Evolutionary conservation across 2,888 invertebrate species (phyloP), one percentile per base, ranked within the genome.

Genomic region (Choristoneura rosaceana): DNA sequence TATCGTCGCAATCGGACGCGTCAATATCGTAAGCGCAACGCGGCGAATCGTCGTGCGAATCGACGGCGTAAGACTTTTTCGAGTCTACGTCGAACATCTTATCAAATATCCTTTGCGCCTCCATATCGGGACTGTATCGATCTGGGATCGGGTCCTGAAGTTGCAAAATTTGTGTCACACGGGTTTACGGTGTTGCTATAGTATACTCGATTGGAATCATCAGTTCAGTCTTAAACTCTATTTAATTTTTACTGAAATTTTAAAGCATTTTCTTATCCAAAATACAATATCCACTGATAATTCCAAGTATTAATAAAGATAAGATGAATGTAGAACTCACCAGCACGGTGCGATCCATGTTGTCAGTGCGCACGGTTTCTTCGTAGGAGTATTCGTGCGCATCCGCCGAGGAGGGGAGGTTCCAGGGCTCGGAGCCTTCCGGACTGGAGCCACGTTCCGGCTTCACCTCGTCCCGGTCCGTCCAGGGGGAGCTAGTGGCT

Each of bases 81-180:
- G 91, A 86, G 82, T 94, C 94, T 78, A 92, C 91, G 87, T 94
- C 94, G 89, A 94, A 94, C 94, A 94, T 94, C 92, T 94, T 94
- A 93, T 94, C 94, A 90, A 94, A 94, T 81, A 94, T 94, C 91
- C 94, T 89, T 88, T 94, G 93, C 82, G 94, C 94, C 86, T 94
- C 94, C 90, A 93, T 89, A 90, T 94, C 94, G 86, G 94, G 94
- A 90, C 94, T 94, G 93, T 94, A 94, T 84, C 93, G 91, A 91
- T 93, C 94, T 87, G 90, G 92, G 85, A 94, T 91, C 85, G 92
- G 86, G 78, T 91, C 94, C 94, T 94, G 94, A 85, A 91, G 93
- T 90, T 87, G 88, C 87, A 93, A 92, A 93, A 92, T 84, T 84
- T 86, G 84, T 69, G 77, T 79, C 76, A 76, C 77, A 79, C 74